A percentile compares a stretch with the other conserved stretches of the same genome.
These are phyloP conservation scores for Hephaestus fuliginosus DNA, from an alignment of 2,797 vertebrate species.

Conservation along the genomic window DNA sequence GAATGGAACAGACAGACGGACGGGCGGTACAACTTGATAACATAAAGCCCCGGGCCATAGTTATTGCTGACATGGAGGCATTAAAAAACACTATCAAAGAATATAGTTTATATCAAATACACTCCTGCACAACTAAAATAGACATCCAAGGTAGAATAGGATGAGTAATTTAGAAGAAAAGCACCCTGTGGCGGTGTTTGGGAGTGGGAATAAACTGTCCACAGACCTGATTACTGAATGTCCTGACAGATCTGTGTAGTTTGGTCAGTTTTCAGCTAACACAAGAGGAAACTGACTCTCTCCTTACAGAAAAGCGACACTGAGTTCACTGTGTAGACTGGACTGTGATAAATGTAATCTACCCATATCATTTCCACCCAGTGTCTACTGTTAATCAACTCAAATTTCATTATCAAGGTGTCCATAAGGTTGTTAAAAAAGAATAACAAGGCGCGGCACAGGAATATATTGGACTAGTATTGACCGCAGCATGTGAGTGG, in stretches of 20 bases:
- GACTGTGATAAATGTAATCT: not conserved
- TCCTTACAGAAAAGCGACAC: not conserved
- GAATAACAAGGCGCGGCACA: constrained; percentile 5
- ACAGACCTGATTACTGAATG: not conserved
- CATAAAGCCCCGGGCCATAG: too few species aligned
- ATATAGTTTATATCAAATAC: not conserved
- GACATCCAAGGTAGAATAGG: not conserved
- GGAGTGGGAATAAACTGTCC: constrained; percentile 7
- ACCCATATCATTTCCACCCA: not conserved
- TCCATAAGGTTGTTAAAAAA: constrained; percentile 8
- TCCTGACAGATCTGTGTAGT: not conserved
- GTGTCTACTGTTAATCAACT: constrained; percentile 14
- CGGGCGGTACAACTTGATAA: too few species aligned
- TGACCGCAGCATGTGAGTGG: not conserved
- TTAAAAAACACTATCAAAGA: not conserved
- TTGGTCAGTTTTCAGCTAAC: not conserved
- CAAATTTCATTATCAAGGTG: constrained; percentile 20
- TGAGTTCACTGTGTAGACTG: not conserved
- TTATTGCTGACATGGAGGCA: too few species aligned
- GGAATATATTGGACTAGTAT: constrained; percentile 1
- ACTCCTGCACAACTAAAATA: not conserved
- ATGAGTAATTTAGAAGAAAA: constrained; percentile 13
- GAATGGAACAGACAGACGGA: too few species aligned
- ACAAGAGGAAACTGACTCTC: not conserved
- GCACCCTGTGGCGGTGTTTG: not conserved